phyloP scores from a whole-genome alignment of 2,113 vertebrate species.

The Neolamprologus brichardi region DNA sequence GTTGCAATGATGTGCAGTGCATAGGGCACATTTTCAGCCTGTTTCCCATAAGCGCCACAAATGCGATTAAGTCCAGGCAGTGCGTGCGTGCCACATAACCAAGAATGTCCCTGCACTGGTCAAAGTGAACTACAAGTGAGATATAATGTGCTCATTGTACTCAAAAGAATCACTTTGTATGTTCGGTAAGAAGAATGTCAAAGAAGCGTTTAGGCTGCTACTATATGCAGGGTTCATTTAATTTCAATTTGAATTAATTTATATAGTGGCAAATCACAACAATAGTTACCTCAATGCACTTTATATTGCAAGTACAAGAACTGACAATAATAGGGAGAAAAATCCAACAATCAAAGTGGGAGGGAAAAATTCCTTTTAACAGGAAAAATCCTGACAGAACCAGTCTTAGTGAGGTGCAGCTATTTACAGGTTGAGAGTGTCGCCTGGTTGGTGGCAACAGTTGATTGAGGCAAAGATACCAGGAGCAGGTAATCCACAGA shows the following conservation, averaged over 20 bases:
- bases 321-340: background rate
- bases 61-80: slow-evolving; percentile 14
- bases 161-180: slow-evolving; percentile 9
- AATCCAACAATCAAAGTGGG: background rate
- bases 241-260: background rate
- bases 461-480: background rate
- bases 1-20: background rate
- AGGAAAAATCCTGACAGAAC: background rate
- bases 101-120: slow-evolving; percentile 32
- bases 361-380: background rate
- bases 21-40: background rate
- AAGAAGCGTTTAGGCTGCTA: background rate
- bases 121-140: slow-evolving; percentile 25
- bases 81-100: slow-evolving; percentile 27
- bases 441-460: background rate
- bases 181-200: background rate
- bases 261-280: background rate
- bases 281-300: background rate
- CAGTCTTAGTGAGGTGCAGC: background rate
- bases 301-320: background rate
- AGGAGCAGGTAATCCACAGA: background rate
- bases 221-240: background rate
- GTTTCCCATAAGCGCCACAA: slow-evolving; percentile 33
- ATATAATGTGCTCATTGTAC: slow-evolving; percentile 33
- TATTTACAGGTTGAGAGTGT: background rate